Evolutionary conservation across 1,140 invertebrate species (phyloP), one percentile per base, ranked within the genome.

Genomic region (Venustaconcha ellipsiformis): DNA sequence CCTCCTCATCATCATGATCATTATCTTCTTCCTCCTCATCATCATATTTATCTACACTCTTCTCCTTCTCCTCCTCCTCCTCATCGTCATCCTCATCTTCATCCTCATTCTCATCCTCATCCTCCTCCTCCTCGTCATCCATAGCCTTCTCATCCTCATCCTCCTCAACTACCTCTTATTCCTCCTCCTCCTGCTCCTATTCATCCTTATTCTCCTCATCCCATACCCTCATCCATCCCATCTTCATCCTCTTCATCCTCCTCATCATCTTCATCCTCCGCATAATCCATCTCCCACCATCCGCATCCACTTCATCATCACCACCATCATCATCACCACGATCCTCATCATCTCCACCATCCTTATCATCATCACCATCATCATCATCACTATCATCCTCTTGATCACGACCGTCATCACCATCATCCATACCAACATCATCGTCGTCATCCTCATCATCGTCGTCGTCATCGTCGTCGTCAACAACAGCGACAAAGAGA

Each of bases 61-160:
- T 26, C 65, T 66, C 64, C 55, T 66, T 63, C 55, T 30, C 72
- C 57, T 71, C 60, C 67, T n/a, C 70, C 63, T 71, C 64, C 63
- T 58, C 58, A 57, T 57, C 48, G 17, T 71, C 67, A 70, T 26
- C 12, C 64, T 65, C 56, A 59, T 56, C 59, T 48, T 62, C 57
- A 62, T 20, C 30, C 64, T 71, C 57, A 58, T 63, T 57, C 23
- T 57, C 72, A n/a, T n/a, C n/a, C 67, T 2, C 37, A 48, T 48
- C 62, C 37, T 14, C 62, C 57, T 14, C 14, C 26, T 58, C 37
- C 55, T 58, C 26, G 11, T 58, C 62, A 48, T 14, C 58, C n/a
- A 55, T 23, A 57, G 18, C 13, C 13, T n/a, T 63, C 55, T 56
- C 23, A n/a, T n/a, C n/a, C n/a, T n/a, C n/a, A n/a, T 57, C 56